phyloP scores from a whole-genome alignment of 2,113 vertebrate genomes.

The Proterorhinus semilunaris region DNA sequence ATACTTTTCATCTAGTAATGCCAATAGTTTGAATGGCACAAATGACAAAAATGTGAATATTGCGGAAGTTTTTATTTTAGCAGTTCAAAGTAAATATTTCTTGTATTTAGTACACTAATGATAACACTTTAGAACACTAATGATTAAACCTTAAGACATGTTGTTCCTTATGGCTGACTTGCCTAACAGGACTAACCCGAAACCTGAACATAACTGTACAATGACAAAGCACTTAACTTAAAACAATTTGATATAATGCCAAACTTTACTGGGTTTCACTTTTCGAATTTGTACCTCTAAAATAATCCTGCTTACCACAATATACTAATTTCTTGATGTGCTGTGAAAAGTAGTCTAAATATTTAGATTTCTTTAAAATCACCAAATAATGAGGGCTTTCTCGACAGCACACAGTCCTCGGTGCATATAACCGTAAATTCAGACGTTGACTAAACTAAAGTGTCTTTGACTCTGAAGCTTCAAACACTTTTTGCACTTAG shows the following conservation, averaged over 20 bases:
- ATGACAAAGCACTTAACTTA: too few species aligned
- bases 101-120: neutral
- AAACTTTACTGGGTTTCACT: too few species aligned
- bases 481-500: neutral
- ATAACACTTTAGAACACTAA: too few species aligned
- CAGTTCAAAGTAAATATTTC: neutral
- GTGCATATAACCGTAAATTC: neutral
- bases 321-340: neutral
- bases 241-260: too few species aligned
- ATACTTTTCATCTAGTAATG: neutral
- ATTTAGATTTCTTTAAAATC: neutral
- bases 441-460: neutral
- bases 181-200: too few species aligned
- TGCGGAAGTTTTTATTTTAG: neutral
- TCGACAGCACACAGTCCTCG: slow-evolving; percentile 15
- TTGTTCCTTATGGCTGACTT: too few species aligned
- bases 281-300: neutral
- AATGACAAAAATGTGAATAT: neutral
- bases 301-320: neutral
- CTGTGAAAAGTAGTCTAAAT: too few species aligned
- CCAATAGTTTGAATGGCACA: neutral
- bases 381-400: neutral
- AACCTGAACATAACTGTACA: too few species aligned
- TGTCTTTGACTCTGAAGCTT: neutral
- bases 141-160: too few species aligned